Evolutionary conservation across 2,888 invertebrate genomes (phyloP), one percentile per base, ranked within the genome.

Genomic region (Eudasyphora cyanicolor): DNA sequence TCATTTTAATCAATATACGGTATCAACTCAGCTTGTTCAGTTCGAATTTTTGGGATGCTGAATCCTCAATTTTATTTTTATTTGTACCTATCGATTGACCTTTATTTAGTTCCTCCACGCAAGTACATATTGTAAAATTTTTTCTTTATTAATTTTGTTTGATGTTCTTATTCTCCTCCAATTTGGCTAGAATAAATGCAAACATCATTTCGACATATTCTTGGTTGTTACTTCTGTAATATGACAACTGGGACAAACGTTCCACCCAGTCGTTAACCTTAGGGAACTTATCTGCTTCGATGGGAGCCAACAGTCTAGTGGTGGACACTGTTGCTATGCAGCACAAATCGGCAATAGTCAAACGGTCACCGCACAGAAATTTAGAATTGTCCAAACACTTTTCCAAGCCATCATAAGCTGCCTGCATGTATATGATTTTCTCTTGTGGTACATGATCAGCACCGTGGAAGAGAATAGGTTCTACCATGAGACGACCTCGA

Each of bases 291-390:
- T 90, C 90, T 6, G 87, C 88, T 38, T 93, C 92, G 76, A 93
- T 90, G 38, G 93, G 92, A 12, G 92, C 92, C 76, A 93, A 89
- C 14, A 86, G 85, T 49, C 89, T 90, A 0, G 91, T 90, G 0
- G 92, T 92, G 14, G 93, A 92, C 1, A 93, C 87, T 0, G 92
- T 88, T 8, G 93, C 90, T 27, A 93, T 89, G 78, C 91, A 90
- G 85, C 93, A 92, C 62, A 93, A 89, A 89, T 93, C 93, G 8
- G 93, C 93, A 82, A 93, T 91, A 14, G 93, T 93, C 83, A 93
- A 82, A 29, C 88, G 84, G 8, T 91, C 87, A 27, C 93, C 93
- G 12, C 91, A 89, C 10, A 90, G 71, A 79, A 87, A 91, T 0
- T 77, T 38, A 0, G 81, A 67, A 0, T 80, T 73, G 10, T 90